Evolutionary conservation across 2,888 invertebrate species (phyloP).

Genomic region (Anoplius nigerrimus): DNA sequence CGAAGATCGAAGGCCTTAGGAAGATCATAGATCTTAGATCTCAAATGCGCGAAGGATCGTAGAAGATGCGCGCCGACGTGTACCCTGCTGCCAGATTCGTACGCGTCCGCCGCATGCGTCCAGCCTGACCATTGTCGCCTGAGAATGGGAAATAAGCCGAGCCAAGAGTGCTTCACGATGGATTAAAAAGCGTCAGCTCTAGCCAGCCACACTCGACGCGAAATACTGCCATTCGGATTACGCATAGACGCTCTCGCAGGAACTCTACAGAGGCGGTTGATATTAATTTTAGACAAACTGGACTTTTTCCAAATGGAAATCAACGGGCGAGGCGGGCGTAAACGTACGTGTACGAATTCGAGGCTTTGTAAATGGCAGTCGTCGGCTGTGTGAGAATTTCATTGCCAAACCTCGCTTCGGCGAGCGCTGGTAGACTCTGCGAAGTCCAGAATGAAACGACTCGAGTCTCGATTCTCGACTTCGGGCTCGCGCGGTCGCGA

Average conservation of each 20-base stretch:
- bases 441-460: too few relatives aligned
- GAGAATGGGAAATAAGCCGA: too few relatives aligned
- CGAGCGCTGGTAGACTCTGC: slow-evolving; percentile 2
- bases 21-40: too few relatives aligned
- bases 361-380: slow-evolving; percentile 24
- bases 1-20: too few relatives aligned
- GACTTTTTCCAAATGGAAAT: background rate
- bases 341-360: too few relatives aligned
- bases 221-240: too few relatives aligned
- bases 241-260: too few relatives aligned
- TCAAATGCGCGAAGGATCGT: slow-evolving; percentile 43
- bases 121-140: too few relatives aligned
- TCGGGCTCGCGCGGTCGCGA: background rate
- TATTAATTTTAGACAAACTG: background rate
- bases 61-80: slow-evolving; percentile 55
- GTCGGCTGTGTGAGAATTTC: slow-evolving; percentile 22
- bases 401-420: slow-evolving; percentile 33
- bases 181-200: too few relatives aligned
- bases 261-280: too few relatives aligned
- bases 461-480: too few relatives aligned
- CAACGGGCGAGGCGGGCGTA: background rate
- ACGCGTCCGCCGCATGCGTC: slow-evolving; percentile 51
- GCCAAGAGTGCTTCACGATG: too few relatives aligned
- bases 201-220: slow-evolving; percentile 18
- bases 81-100: slow-evolving; percentile 55